These are phyloP conservation scores for Microcebus griseorufus DNA, from an alignment of 2,113 vertebrate species.

Conservation along the genomic window DNA sequence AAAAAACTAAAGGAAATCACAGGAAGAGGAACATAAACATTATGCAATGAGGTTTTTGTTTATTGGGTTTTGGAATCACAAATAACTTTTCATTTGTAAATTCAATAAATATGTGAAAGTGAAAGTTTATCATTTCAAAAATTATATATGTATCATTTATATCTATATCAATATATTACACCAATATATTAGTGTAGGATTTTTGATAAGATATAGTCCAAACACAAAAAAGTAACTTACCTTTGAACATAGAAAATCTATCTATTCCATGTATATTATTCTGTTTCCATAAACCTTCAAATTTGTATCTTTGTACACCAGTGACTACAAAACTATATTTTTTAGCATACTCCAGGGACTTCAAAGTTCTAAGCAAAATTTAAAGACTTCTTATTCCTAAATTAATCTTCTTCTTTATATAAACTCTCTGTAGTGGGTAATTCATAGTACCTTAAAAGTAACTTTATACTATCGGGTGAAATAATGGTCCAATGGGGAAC, in stretches of 20 bases:
- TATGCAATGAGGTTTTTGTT: background rate
- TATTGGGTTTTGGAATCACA: background rate
- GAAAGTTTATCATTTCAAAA: background rate
- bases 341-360: background rate
- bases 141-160: background rate
- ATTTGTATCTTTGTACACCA: slow-evolving; percentile 5
- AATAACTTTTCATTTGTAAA: background rate
- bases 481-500: background rate
- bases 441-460: background rate
- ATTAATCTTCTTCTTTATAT: background rate
- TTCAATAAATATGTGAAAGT: background rate
- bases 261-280: background rate
- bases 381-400: slow-evolving; percentile 29
- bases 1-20: background rate
- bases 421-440: background rate
- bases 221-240: background rate
- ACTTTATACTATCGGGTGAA: background rate
- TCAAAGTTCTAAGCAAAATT: slow-evolving; percentile 7
- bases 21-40: background rate
- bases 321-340: slow-evolving; percentile 15
- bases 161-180: too few relatives aligned
- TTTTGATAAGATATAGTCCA: background rate
- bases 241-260: background rate
- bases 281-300: background rate
- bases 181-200: background rate